Conservation (phyloP, 2,113 vertebrate species). For the Perca fluviatilis region DNA sequence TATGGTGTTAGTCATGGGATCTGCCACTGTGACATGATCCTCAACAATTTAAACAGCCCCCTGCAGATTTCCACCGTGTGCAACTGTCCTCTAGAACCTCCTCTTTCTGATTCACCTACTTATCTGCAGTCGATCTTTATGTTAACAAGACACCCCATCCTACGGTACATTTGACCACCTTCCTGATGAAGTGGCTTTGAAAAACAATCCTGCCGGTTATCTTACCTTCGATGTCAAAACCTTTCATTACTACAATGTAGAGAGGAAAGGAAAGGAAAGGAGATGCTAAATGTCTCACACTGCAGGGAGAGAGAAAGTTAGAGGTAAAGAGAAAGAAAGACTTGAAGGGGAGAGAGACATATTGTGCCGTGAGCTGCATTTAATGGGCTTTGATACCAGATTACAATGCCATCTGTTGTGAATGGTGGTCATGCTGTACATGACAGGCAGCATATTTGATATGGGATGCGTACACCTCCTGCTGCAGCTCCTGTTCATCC, state of each 20-base stretch:
- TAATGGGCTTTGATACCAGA: constrained; percentile 71
- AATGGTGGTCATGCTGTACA: constrained; percentile 51
- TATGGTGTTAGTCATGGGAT: not conserved
- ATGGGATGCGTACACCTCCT: constrained; percentile 39
- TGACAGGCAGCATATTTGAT: constrained; percentile 65
- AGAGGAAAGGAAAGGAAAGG: constrained; percentile 4
- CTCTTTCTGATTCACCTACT: constrained; percentile 35
- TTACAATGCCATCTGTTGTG: constrained; percentile 71
- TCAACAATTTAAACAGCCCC: not conserved
- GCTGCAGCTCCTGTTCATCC: constrained; percentile 46
- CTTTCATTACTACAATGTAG: constrained; percentile 10
- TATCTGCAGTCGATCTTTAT: constrained; percentile 33
- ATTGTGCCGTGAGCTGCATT: constrained; percentile 64
- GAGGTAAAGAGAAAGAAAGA: constrained; percentile 11
- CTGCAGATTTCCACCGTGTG: not conserved
- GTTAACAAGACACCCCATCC: constrained; percentile 36
- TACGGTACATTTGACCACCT: not conserved
- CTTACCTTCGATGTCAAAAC: constrained; percentile 30
- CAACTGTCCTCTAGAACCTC: constrained; percentile 10
- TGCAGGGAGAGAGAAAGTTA: constrained; percentile 6
- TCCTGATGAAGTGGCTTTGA: constrained; percentile 46
- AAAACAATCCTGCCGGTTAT: constrained; percentile 37
- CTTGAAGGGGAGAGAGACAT: constrained; percentile 45
- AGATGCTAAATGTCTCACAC: not conserved
- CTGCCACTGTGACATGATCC: not conserved